Conservation (phyloP, 2,797 vertebrate genomes). For the Borostomias antarcticus region DNA sequence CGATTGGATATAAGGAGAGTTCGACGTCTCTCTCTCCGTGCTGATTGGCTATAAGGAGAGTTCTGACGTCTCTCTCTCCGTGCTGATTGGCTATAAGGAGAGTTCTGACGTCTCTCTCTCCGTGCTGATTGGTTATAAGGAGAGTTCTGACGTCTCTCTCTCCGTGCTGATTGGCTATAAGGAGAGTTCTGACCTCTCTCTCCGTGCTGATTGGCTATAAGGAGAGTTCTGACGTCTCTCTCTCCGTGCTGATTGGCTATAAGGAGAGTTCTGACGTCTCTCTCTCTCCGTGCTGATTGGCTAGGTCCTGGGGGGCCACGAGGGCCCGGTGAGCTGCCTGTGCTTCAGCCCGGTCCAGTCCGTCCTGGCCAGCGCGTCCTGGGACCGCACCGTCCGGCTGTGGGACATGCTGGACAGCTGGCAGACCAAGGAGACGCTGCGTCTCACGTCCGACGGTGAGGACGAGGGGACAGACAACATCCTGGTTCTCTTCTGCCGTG, state of each 20-base stretch:
- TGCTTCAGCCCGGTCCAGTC: constrained; percentile 90
- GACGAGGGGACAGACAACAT: not conserved
- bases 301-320: constrained; percentile 91
- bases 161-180: too few species aligned
- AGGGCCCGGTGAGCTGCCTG: constrained; percentile 89
- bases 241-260: not conserved
- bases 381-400: constrained; percentile 91
- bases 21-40: too few species aligned
- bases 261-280: too few species aligned
- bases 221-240: too few species aligned
- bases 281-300: not conserved
- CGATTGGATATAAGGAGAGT: too few species aligned
- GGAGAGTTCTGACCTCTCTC: too few species aligned
- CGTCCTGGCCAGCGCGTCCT: constrained; percentile 90
- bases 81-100: not conserved
- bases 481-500: not conserved
- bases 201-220: too few species aligned
- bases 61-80: not conserved
- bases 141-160: too few species aligned
- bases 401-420: constrained; percentile 98
- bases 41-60: too few species aligned
- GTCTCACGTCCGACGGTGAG: constrained; percentile 86
- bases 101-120: too few species aligned
- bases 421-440: constrained; percentile 90
- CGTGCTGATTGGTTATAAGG: constrained; percentile 51